Conservation (phyloP, 2,888 invertebrate species). For the Microdon myrmicae region DNA sequence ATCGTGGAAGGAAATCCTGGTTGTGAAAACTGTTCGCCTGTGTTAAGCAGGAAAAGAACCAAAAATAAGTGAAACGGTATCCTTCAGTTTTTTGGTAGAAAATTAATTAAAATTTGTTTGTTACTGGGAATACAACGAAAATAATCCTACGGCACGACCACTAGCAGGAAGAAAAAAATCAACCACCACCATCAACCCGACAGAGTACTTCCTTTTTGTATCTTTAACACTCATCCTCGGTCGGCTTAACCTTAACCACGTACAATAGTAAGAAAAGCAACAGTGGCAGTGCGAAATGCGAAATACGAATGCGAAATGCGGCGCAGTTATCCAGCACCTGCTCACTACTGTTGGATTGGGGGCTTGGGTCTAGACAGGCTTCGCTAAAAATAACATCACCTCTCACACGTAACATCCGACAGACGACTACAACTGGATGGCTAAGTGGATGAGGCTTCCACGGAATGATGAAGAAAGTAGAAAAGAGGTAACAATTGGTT, state of each 20-base stretch:
- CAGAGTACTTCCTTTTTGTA: no score
- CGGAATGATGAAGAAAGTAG: conserved; percentile 23
- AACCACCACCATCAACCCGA: conserved; percentile 12
- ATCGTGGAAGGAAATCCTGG: conserved; percentile 37
- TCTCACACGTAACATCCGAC: conserved; percentile 14
- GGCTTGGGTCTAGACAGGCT: conserved; percentile 19
- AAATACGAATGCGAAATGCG: conserved; percentile 41
- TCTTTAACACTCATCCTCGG: no score
- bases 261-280: no score
- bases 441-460: conserved; percentile 16
- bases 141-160: conserved; percentile 38
- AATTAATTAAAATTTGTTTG: conserved; percentile 52
- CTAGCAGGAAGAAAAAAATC: conserved; percentile 1
- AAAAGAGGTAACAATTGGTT: conserved; percentile 36
- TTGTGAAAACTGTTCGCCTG: conserved; percentile 14
- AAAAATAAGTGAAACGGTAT: conserved; percentile 13
- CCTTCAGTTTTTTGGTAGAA: conserved; percentile 25
- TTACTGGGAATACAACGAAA: conserved; percentile 30
- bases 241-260: no score
- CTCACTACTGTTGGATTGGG: conserved; percentile 26
- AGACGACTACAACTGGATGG: conserved; percentile 1
- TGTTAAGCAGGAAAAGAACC: background rate
- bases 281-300: no score
- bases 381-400: conserved; percentile 27
- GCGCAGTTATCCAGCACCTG: conserved; percentile 43